Base-by-base conservation (phyloP, 2,888 invertebrate species). In the Caenorhabditis angaria region DNA sequence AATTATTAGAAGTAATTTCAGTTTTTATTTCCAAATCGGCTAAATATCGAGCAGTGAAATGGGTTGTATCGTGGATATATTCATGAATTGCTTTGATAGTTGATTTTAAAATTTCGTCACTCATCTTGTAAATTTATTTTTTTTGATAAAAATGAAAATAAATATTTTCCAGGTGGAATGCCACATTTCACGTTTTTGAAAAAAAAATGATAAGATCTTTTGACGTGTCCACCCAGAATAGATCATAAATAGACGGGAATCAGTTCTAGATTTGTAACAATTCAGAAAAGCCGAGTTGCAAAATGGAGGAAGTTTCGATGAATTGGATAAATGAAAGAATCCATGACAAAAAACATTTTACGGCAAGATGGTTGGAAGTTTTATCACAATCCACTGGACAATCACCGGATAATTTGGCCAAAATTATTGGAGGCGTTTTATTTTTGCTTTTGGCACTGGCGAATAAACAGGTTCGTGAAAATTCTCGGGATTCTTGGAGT, bases 271-370 rank as follows among this genome's bases (percentile, higher is more conserved):
- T n/a, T n/a, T n/a, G n/a, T n/a, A n/a, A n/a, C n/a, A n/a, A n/a
- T n/a, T n/a, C n/a, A n/a, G n/a, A n/a, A n/a, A n/a, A n/a, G n/a
- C n/a, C n/a, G n/a, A n/a, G n/a, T n/a, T n/a, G n/a, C 6, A 41
- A 41, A 41, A 41, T 41, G 41, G 41, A 41, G 3, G 41, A 41
- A 41, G 18, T 41, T 41, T 54, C 54, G 18, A 6, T 63, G 50
- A 56, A 63, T 56, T 72, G 71, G 71, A 24, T 72, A 28, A 67
- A 67, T 8, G 71, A 72, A 4, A 60, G 71, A 22, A 61, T 67
- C 32, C 57, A 64, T 25, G 64, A 72, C 55, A 67, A 68, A 25
- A 65, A 61, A 24, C 65, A 72, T 50, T 72, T 72, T 57, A 61
- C 72, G 18, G 65, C 72, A 32, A 64, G 72, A 14, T 62, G 50